Percentiles rank a stretch among this genome's conserved stretches.
phyloP scores from a whole-genome alignment of 1,140 invertebrate species.

The Nautilus pompilius region DNA sequence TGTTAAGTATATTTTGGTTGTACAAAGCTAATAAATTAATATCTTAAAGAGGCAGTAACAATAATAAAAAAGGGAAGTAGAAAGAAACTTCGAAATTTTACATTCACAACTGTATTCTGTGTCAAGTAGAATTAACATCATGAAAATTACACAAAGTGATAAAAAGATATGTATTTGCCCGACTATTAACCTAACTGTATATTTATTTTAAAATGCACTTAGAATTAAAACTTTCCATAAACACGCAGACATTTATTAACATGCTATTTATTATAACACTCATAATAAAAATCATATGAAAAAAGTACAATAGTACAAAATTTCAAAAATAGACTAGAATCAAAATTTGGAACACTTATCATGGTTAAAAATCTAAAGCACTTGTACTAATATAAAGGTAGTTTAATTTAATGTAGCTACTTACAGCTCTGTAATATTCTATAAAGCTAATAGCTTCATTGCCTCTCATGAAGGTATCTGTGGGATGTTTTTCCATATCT shows the following conservation, averaged over 20 bases:
- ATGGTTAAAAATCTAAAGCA: background rate
- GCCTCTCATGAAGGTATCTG: constrained; percentile 60
- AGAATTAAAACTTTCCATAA: too few species aligned
- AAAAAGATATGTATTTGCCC: too few species aligned
- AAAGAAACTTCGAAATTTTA: too few species aligned
- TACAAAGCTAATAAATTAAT: too few species aligned
- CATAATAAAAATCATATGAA: background rate
- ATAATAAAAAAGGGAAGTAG: too few species aligned
- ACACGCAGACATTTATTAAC: background rate
- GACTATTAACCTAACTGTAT: too few species aligned
- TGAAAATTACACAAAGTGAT: too few species aligned
- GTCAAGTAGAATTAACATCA: too few species aligned
- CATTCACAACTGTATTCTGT: too few species aligned
- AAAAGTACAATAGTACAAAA: background rate
- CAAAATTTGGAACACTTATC: background rate
- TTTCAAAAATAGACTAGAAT: background rate
- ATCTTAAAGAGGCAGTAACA: too few species aligned
- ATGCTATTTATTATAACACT: background rate
- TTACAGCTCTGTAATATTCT: constrained; percentile 71
- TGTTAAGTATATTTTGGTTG: too few species aligned
- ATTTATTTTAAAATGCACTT: too few species aligned
- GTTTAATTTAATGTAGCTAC: constrained; percentile 22
- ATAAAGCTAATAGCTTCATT: constrained; percentile 65
- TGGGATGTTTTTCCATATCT: constrained; percentile 67
- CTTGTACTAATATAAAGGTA: background rate